Evolutionary conservation across 2,888 invertebrate species (phyloP).

Genomic region (Pachydiplax longipennis): DNA sequence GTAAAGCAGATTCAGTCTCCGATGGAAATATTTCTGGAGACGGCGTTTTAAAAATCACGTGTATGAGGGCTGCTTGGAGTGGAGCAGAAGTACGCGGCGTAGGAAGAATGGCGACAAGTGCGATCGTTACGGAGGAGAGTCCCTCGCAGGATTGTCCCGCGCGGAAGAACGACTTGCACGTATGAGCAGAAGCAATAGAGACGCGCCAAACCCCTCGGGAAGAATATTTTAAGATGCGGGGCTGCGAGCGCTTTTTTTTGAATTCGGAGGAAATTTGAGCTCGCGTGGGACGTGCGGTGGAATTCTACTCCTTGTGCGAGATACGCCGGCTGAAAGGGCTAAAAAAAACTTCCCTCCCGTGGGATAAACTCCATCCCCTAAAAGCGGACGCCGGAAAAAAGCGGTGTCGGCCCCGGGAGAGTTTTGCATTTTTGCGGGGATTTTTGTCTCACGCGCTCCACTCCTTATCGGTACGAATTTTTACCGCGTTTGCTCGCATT

Average conservation of each 20-base stretch:
- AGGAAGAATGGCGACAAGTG: too few relatives aligned
- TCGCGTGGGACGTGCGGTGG: neutral
- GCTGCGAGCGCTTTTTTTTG: neutral
- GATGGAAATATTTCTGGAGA: too few relatives aligned
- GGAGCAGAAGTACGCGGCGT: too few relatives aligned
- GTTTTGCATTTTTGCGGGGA: neutral
- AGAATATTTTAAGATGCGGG: neutral
- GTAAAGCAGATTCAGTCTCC: too few relatives aligned
- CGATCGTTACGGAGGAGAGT: too few relatives aligned
- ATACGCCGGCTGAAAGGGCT: neutral
- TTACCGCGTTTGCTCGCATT: neutral
- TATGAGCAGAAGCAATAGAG: neutral
- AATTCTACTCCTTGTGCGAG: neutral
- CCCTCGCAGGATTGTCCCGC: too few relatives aligned
- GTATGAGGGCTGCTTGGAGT: too few relatives aligned
- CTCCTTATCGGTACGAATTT: neutral
- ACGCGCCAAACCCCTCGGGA: neutral
- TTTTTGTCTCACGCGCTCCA: neutral
- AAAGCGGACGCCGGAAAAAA: neutral
- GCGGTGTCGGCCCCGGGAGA: neutral
- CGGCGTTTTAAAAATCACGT: too few relatives aligned
- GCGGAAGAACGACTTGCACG: neutral
- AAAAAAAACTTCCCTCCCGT: neutral
- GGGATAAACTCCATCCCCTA: neutral
- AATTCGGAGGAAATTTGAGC: neutral